These are phyloP conservation scores for Apteryx owenii DNA, from an alignment of 2,113 vertebrate species.

Conservation along the genomic window DNA sequence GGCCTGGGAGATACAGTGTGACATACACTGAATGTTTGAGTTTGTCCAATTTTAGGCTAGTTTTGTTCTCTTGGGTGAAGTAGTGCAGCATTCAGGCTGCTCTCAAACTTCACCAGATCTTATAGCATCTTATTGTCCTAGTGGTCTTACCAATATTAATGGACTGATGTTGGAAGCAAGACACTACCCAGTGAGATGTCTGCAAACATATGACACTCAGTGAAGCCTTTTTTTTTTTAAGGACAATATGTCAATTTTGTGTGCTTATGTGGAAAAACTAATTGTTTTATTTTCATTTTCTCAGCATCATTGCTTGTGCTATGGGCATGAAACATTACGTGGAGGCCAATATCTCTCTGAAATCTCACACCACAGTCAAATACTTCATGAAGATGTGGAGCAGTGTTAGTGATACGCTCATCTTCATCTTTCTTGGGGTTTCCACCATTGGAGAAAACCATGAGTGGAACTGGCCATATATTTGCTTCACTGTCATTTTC, in stretches of 20 bases:
- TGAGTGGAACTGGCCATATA: slow-evolving; percentile 85
- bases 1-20: neutral
- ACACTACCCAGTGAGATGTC: neutral
- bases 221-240: neutral
- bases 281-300: neutral
- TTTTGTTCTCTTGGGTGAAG: neutral
- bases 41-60: neutral
- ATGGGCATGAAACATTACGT: slow-evolving; percentile 88
- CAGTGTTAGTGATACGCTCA: slow-evolving; percentile 84
- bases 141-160: neutral
- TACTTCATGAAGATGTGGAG: slow-evolving; percentile 91
- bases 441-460: slow-evolving; percentile 85
- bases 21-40: fast-evolving
- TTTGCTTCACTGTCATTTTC: slow-evolving; percentile 84
- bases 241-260: fast-evolving
- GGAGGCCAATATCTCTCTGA: slow-evolving; percentile 86
- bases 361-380: slow-evolving; percentile 85
- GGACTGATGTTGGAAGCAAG: neutral
- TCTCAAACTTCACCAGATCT: neutral
- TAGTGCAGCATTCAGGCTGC: neutral
- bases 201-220: neutral
- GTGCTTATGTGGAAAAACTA: neutral
- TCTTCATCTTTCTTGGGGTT: slow-evolving; percentile 87
- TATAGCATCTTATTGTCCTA: neutral
- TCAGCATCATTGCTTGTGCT: slow-evolving; percentile 84